Conservation (phyloP, 2,888 invertebrate genomes). For the Ophion ellenae region DNA sequence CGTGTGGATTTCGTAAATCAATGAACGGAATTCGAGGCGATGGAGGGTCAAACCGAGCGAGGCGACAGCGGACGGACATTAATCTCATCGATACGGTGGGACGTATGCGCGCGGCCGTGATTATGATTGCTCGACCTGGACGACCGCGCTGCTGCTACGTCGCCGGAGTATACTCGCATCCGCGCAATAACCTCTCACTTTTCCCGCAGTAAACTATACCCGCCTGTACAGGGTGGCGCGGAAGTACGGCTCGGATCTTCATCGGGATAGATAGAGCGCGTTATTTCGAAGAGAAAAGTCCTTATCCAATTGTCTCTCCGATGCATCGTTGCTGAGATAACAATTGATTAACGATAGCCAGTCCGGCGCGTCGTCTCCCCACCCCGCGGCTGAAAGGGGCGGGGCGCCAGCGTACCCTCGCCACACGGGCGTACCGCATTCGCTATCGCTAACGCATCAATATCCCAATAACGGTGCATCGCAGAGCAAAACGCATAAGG, state of each 20-base stretch:
- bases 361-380: neutral
- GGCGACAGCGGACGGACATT: slow-evolving; percentile 73
- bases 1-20: slow-evolving; percentile 63
- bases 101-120: slow-evolving; percentile 75
- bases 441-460: neutral
- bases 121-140: slow-evolving; percentile 73
- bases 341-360: neutral
- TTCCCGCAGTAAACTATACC: slow-evolving; percentile 14
- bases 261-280: neutral
- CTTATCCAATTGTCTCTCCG: neutral
- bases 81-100: slow-evolving; percentile 76
- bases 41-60: slow-evolving; percentile 65
- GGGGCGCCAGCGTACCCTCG: neutral
- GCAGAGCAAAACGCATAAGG: neutral
- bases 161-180: slow-evolving; percentile 4
- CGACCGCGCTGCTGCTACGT: slow-evolving; percentile 39
- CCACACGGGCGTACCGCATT: neutral
- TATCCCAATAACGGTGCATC: neutral
- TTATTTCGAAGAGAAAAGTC: neutral
- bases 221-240: neutral
- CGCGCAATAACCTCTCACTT: slow-evolving; percentile 30
- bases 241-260: neutral
- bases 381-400: neutral
- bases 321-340: neutral
- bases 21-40: slow-evolving; percentile 65